phyloP scores from a whole-genome alignment of 2,113 vertebrate genomes.

The Chitala chitala region DNA sequence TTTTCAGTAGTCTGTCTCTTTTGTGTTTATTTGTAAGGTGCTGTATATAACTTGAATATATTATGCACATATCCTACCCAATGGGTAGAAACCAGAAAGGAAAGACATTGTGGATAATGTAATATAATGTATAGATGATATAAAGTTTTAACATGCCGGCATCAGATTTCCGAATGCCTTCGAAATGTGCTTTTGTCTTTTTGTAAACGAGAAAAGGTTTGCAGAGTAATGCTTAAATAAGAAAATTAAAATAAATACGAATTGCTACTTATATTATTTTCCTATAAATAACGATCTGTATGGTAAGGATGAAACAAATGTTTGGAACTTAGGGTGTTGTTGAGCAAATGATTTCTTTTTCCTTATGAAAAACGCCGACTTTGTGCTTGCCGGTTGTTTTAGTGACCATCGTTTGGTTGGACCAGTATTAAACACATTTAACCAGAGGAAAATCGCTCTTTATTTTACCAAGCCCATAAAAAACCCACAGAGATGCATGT shows the following conservation, averaged over 20 bases:
- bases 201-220: constrained; percentile 70
- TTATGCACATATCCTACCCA: constrained; percentile 99
- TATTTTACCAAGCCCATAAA: not conserved
- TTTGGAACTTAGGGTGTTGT: constrained; percentile 64
- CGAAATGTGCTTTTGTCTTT: constrained; percentile 72
- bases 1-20: constrained; percentile 77
- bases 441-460: constrained; percentile 21
- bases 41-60: constrained; percentile 95
- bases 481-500: not conserved
- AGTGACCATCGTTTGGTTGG: constrained; percentile 53
- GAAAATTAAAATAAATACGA: constrained; percentile 55
- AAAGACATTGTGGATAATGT: constrained; percentile 85
- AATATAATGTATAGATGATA: constrained; percentile 90
- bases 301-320: constrained; percentile 55
- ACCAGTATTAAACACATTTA: constrained; percentile 49
- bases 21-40: constrained; percentile 83
- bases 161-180: constrained; percentile 86
- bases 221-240: constrained; percentile 76
- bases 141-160: constrained; percentile 83
- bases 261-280: constrained; percentile 87
- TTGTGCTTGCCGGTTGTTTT: constrained; percentile 46
- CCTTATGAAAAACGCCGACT: constrained; percentile 53
- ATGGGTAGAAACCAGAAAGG: constrained; percentile 85
- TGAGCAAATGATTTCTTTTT: constrained; percentile 47
- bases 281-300: constrained; percentile 76